Evolutionary conservation across 2,113 vertebrate species (phyloP), one percentile per base, ranked within the genome.

Genomic region (Brienomyrus brachyistius): DNA sequence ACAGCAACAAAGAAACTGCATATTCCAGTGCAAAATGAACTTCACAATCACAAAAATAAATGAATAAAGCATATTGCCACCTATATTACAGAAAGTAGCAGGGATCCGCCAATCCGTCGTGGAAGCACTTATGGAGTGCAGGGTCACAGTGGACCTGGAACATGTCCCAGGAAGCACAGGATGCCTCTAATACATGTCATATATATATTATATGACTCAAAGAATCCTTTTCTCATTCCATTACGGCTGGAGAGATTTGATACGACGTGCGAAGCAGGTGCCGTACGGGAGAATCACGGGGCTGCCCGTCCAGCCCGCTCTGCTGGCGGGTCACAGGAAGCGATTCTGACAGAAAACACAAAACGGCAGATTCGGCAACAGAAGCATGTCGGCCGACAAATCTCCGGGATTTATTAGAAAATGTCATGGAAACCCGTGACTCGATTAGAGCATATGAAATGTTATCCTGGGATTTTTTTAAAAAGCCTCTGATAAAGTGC

Each of bases 401-500:
- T 82, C 43, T 82, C 43, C 40, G 5, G 82, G 40, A 47, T 84
- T 48, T n/a, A 84, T 47, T 48, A 4, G 82, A 47, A 48, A 84
- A 84, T 84, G 82, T 84, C 82, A 84, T 47, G 23, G 23, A 84
- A 45, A 82, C 35, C 43, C 43, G 15, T 43, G 40, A 84, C 82
- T 84, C 6, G 82, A 84, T 84, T 84, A 45, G 45, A 84, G 23
- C 40, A 48, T 84, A 84, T 84, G 82, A 84, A 45, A 47, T 84
- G 35, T 84, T 47, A 84, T 84, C 82, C 82, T 47, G 40, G 82
- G 82, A 84, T 84, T 84, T 82, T 70, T 59, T 48, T n/a, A 13
- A 45, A 84, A 45, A 84, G 82, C 77, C 77, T 82, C 77, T 82
- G 77, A 82, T 82, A 47, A 48, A 84, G 45, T 47, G 82, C 43